Percentiles rank a stretch among this genome's conserved stretches.
Evolutionary conservation across 2,113 vertebrate species (phyloP).

Genomic region (Acrocephalus kingi): DNA sequence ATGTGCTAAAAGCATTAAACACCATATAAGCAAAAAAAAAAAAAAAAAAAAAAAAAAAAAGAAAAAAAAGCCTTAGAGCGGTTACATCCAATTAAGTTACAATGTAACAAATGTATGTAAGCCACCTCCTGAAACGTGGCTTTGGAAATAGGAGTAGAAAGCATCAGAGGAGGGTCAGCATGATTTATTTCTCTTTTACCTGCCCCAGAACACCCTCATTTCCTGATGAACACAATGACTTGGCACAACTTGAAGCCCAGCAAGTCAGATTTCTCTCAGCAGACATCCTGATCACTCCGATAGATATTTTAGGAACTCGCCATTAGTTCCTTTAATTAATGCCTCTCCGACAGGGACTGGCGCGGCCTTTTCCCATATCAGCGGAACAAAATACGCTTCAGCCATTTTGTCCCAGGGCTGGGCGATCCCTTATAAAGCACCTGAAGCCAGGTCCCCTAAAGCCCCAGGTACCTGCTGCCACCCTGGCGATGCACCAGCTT

Average conservation of each 20-base stretch:
- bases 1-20: background rate
- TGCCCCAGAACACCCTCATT: conserved; percentile 39
- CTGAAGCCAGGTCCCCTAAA: background rate
- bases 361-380: background rate
- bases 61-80: background rate
- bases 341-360: background rate
- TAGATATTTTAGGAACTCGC: conserved; percentile 42
- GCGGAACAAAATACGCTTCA: background rate
- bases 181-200: conserved; percentile 49
- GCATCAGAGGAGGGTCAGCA: background rate
- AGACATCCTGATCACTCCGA: conserved; percentile 48
- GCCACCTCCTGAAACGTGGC: background rate
- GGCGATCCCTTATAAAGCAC: accelerated
- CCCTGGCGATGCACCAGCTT: background rate
- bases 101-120: background rate
- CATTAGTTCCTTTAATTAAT: conserved; percentile 58
- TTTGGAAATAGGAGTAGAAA: conserved; percentile 8
- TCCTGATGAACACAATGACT: conserved; percentile 59
- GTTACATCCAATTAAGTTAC: background rate
- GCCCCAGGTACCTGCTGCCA: background rate
- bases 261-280: conserved; percentile 48
- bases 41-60: background rate
- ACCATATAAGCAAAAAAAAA: background rate
- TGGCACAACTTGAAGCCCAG: conserved; percentile 52
- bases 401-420: background rate